Conservation (phyloP, 2,797 vertebrate species). For the Alectoris magna region DNA sequence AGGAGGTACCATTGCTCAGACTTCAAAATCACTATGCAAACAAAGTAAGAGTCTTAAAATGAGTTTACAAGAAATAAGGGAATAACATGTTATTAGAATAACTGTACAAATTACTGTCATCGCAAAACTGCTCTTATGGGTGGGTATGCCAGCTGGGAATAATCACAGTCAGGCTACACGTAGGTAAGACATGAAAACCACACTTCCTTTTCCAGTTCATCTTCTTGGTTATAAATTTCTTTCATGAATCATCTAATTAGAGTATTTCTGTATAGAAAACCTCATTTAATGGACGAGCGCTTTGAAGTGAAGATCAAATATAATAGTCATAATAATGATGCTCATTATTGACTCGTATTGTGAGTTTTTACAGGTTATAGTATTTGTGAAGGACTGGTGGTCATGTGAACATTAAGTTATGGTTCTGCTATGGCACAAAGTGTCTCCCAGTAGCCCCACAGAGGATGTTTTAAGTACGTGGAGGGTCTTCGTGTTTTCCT, state of each 20-base stretch:
- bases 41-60: background rate
- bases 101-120: slow-evolving; percentile 26
- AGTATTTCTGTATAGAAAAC: background rate
- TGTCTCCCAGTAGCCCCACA: background rate
- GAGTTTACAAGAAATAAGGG: slow-evolving; percentile 6
- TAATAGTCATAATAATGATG: background rate
- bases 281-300: background rate
- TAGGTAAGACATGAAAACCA: slow-evolving; percentile 11
- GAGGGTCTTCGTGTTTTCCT: slow-evolving; percentile 4
- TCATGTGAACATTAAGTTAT: background rate
- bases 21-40: background rate
- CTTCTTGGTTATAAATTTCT: background rate
- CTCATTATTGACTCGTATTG: background rate
- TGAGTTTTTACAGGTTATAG: background rate
- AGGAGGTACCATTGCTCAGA: background rate
- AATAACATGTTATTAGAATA: slow-evolving; percentile 26
- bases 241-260: background rate
- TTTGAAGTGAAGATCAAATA: background rate
- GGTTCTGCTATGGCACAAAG: background rate
- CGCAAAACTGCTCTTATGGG: slow-evolving; percentile 35
- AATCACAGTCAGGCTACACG: background rate
- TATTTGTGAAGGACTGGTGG: background rate
- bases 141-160: background rate
- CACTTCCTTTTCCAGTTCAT: slow-evolving; percentile 3
- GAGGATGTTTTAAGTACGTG: background rate